These are phyloP conservation scores for Tiphia femorata DNA, from an alignment of 2,888 invertebrate species.

Conservation along the genomic window DNA sequence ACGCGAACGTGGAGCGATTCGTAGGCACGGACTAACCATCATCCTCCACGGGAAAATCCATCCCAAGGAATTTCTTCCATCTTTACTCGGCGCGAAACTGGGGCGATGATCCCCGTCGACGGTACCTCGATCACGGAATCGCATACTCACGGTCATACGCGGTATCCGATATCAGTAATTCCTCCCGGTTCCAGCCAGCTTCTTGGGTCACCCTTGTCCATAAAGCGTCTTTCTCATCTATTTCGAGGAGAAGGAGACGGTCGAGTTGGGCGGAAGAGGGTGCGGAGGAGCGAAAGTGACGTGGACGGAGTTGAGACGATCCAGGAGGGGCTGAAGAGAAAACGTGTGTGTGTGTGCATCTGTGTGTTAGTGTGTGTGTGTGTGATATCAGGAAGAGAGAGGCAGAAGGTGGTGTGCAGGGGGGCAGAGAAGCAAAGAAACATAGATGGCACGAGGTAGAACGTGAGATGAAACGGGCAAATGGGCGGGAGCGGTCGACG, in stretches of 20 bases:
- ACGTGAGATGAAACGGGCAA: background rate
- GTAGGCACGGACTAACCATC: too few relatives aligned
- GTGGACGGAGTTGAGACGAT: too few relatives aligned
- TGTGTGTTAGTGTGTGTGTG: too few relatives aligned
- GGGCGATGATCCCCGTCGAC: slow-evolving; percentile 7
- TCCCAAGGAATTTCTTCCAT: too few relatives aligned
- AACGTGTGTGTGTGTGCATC: too few relatives aligned
- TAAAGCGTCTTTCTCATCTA: slow-evolving; percentile 33
- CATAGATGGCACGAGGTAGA: background rate
- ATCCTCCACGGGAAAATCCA: too few relatives aligned
- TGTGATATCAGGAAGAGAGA: background rate
- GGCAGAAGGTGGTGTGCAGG: background rate
- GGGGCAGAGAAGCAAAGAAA: background rate
- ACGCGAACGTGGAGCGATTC: too few relatives aligned
- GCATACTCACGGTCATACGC: slow-evolving; percentile 31
- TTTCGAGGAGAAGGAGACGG: background rate
- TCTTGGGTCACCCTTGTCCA: slow-evolving; percentile 44
- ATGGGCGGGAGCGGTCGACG: background rate
- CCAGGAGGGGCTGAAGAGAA: too few relatives aligned
- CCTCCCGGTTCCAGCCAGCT: slow-evolving; percentile 40
- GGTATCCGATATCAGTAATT: slow-evolving; percentile 54
- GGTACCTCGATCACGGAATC: slow-evolving; percentile 9
- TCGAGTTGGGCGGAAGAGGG: too few relatives aligned
- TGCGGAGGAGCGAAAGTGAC: too few relatives aligned
- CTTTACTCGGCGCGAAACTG: too few relatives aligned